Percentiles rank a stretch among this genome's conserved stretches.
These are phyloP conservation scores for Sinocyclocheilus anshuiensis DNA, from an alignment of 2,113 vertebrate species.

Conservation along the genomic window DNA sequence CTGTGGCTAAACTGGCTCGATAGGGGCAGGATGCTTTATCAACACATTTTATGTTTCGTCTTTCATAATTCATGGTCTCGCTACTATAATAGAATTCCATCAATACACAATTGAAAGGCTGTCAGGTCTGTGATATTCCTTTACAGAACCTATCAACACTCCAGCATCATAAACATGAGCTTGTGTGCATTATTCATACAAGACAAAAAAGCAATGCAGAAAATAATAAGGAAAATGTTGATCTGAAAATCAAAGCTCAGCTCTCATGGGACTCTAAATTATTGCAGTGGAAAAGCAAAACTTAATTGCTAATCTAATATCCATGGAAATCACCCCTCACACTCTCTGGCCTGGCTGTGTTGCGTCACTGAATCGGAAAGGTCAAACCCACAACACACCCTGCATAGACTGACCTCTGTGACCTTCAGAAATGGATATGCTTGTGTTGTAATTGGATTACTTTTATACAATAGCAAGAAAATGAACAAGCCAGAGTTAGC, in stretches of 20 bases:
- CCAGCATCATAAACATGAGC: background rate
- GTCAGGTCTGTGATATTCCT: background rate
- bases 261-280: conserved; percentile 28
- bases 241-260: conserved; percentile 64
- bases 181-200: conserved; percentile 61
- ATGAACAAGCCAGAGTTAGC: background rate
- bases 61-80: conserved; percentile 3
- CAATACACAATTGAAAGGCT: background rate
- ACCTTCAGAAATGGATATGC: background rate
- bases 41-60: background rate
- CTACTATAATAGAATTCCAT: background rate
- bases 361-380: background rate
- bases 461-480: background rate
- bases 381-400: background rate
- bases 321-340: conserved; percentile 18
- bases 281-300: conserved; percentile 17
- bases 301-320: conserved; percentile 13
- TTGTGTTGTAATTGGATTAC: background rate
- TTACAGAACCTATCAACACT: background rate
- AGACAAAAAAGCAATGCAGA: conserved; percentile 56
- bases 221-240: conserved; percentile 57
- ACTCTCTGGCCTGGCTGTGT: background rate
- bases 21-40: background rate
- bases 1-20: background rate
- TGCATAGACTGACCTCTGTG: background rate